These are phyloP conservation scores for Oryzias dopingdopingensis DNA, from an alignment of 2,797 vertebrate species.

Conservation along the genomic window DNA sequence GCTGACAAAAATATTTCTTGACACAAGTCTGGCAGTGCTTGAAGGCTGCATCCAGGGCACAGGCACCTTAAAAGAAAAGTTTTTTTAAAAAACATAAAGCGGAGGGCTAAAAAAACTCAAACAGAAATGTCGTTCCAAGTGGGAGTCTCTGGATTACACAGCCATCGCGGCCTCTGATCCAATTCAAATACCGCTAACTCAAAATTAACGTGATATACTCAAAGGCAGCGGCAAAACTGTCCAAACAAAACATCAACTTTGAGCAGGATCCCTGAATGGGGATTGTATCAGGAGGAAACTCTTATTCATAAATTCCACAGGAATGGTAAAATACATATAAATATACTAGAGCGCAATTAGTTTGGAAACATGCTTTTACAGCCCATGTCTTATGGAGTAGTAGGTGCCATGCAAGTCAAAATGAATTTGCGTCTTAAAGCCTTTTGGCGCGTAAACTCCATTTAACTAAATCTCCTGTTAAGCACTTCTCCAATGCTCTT, in stretches of 20 bases:
- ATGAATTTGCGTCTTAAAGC: slow-evolving; percentile 45
- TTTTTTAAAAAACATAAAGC: slow-evolving; percentile 16
- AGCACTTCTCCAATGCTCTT: slow-evolving; percentile 49
- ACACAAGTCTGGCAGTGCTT: slow-evolving; percentile 16
- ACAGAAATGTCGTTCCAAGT: slow-evolving; percentile 40
- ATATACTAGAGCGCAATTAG: slow-evolving; percentile 57
- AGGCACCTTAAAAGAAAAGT: slow-evolving; percentile 11
- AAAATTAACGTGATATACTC: slow-evolving; percentile 42
- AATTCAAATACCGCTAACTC: slow-evolving; percentile 64
- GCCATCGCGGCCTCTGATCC: slow-evolving; percentile 56
- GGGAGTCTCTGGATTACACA: slow-evolving; percentile 56
- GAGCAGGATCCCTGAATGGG: slow-evolving; percentile 46
- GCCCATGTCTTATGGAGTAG: slow-evolving; percentile 49
- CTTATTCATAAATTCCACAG: slow-evolving; percentile 66
- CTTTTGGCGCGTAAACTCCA: slow-evolving; percentile 41
- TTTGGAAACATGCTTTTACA: slow-evolving; percentile 59
- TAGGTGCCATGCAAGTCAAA: slow-evolving; percentile 57
- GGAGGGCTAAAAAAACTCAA: slow-evolving; percentile 21
- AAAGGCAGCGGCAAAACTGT: slow-evolving; percentile 29
- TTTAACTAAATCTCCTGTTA: slow-evolving; percentile 39
- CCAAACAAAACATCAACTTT: slow-evolving; percentile 73
- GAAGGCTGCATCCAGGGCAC: slow-evolving; percentile 5
- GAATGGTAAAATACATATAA: slow-evolving; percentile 42
- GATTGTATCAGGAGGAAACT: slow-evolving; percentile 63
- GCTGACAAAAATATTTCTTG: slow-evolving; percentile 24